phyloP scores from a whole-genome alignment of 2,113 vertebrate species.

The Penelope pileata region DNA sequence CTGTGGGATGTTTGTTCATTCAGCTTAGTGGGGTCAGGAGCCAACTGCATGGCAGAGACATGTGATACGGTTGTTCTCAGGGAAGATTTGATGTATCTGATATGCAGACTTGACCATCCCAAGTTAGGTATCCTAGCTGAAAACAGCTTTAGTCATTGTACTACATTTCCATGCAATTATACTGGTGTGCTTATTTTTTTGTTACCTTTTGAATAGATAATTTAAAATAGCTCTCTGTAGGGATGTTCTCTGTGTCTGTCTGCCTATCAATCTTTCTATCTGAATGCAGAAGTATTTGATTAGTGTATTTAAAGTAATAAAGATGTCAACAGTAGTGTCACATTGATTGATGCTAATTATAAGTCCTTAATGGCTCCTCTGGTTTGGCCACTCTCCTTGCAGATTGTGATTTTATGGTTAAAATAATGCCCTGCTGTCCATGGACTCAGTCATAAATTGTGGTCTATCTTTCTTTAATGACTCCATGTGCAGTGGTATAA shows the following conservation, averaged over 20 bases:
- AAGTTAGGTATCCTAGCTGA: background rate
- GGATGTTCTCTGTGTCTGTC: conserved; percentile 57
- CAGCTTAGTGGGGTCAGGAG: background rate
- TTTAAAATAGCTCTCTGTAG: conserved; percentile 66
- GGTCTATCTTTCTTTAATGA: conserved; percentile 77
- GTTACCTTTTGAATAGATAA: conserved; percentile 66
- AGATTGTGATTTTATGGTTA: conserved; percentile 81
- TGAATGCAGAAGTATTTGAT: conserved; percentile 78
- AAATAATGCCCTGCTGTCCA: conserved; percentile 77
- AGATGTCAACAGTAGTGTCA: conserved; percentile 78
- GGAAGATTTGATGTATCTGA: background rate
- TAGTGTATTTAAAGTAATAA: conserved; percentile 83
- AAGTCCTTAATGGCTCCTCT: conserved; percentile 76
- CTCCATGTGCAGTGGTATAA: conserved; percentile 67
- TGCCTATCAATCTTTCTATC: conserved; percentile 74
- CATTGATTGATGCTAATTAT: conserved; percentile 83
- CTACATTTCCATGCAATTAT: conserved; percentile 24
- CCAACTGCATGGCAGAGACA: background rate
- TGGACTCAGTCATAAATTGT: conserved; percentile 76
- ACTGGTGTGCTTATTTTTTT: conserved; percentile 41
- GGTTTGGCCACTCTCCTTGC: conserved; percentile 73
- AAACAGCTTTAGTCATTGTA: background rate
- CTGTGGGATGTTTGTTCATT: background rate
- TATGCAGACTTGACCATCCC: background rate
- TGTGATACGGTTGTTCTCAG: background rate